These are phyloP conservation scores for Natator depressus DNA, from an alignment of 2,113 vertebrate species.

Conservation along the genomic window DNA sequence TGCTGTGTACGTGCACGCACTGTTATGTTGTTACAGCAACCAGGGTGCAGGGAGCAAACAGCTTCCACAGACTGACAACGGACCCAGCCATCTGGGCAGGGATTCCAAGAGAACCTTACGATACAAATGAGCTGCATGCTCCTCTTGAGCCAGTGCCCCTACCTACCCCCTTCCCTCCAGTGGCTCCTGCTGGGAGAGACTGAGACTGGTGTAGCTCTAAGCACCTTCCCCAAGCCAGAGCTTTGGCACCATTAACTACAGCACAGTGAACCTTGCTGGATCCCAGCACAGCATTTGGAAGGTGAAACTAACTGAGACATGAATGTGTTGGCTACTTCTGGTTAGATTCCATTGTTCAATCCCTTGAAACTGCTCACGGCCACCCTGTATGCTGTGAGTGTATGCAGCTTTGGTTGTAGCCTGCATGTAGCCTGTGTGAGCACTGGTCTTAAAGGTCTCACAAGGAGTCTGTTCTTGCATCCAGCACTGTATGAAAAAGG, in stretches of 20 bases:
- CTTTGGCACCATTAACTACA: background rate
- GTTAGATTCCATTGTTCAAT: rapidly evolving
- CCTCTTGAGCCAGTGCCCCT: background rate
- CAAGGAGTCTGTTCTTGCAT: background rate
- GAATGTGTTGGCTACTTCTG: background rate
- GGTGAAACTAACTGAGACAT: background rate
- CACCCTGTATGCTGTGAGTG: background rate
- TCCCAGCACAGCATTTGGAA: background rate
- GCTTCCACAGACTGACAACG: rapidly evolving
- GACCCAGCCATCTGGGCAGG: background rate
- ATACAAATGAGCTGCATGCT: rapidly evolving
- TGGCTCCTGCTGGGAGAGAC: background rate
- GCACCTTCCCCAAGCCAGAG: background rate
- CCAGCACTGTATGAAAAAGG: background rate
- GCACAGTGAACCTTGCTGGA: background rate
- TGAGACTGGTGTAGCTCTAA: background rate
- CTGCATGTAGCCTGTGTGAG: rapidly evolving
- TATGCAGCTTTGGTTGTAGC: rapidly evolving
- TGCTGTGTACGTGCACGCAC: background rate
- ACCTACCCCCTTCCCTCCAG: background rate
- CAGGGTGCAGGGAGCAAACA: background rate
- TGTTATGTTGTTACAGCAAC: constrained; percentile 64
- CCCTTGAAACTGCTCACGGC: background rate
- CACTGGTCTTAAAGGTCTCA: background rate
- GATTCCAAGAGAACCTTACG: rapidly evolving